Percentiles rank a stretch among this genome's conserved stretches.
Evolutionary conservation across 2,888 invertebrate genomes (phyloP).

Genomic region (Lysandra bellargus): DNA sequence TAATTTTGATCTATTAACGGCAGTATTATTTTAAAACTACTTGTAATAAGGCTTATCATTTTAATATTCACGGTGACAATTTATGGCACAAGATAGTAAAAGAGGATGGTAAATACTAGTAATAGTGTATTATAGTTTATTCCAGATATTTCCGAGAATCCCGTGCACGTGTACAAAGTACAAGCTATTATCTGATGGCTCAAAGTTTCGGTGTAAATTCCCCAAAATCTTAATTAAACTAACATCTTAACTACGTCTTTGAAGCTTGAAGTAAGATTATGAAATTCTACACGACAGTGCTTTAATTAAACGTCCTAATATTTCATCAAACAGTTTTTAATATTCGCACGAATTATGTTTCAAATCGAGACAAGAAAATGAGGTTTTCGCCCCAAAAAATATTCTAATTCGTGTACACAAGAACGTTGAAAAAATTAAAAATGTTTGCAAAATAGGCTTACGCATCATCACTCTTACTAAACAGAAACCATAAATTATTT

Average conservation of each 20-base stretch:
- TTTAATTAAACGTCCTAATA: slow-evolving; percentile 3
- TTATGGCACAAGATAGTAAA: not conserved
- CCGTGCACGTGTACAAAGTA: not conserved
- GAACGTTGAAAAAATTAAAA: no score
- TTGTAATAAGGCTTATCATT: no score
- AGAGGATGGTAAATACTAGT: not conserved
- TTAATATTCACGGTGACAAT: not conserved
- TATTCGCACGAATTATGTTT: not conserved
- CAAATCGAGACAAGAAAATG: not conserved
- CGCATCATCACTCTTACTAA: no score
- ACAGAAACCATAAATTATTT: no score
- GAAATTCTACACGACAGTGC: slow-evolving; percentile 1
- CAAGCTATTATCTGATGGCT: not conserved
- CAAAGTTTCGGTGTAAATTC: not conserved
- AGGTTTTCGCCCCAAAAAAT: no score
- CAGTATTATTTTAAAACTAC: no score
- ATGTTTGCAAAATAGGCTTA: not conserved
- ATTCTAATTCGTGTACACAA: no score
- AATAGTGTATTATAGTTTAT: not conserved
- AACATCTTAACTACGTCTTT: slow-evolving; percentile 16
- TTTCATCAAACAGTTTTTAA: not conserved
- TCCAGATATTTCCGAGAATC: not conserved
- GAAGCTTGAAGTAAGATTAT: slow-evolving; percentile 1
- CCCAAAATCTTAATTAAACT: slow-evolving; percentile 4
- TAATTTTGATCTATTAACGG: no score